Evolutionary conservation across 2,888 invertebrate species (phyloP).

Genomic region (Drosophila nr. medialis): DNA sequence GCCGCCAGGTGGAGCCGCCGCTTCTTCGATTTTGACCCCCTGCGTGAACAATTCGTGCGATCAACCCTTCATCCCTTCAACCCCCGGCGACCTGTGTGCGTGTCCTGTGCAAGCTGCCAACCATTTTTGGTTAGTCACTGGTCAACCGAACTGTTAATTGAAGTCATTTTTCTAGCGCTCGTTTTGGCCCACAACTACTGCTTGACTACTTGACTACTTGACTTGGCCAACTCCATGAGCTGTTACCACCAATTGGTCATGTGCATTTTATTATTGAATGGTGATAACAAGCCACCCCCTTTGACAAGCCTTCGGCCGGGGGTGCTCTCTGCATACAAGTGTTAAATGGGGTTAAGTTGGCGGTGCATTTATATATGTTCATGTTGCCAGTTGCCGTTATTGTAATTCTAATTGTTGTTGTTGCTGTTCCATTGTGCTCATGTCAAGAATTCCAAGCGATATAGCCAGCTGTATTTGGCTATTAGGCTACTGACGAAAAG

Average conservation of each 20-base stretch:
- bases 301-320: constrained; percentile 14
- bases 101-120: constrained; percentile 40
- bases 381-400: constrained; percentile 41
- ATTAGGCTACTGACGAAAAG: neutral
- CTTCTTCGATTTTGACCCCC: constrained; percentile 45
- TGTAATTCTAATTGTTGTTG: neutral
- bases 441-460: constrained; percentile 33
- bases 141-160: constrained; percentile 71
- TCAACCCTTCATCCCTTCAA: constrained; percentile 57
- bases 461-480: constrained; percentile 8
- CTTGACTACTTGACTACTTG: constrained; percentile 18
- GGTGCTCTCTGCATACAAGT: constrained; percentile 47
- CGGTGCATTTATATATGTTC: constrained; percentile 50
- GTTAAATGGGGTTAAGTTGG: constrained; percentile 76
- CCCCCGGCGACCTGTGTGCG: constrained; percentile 37
- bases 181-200: constrained; percentile 47
- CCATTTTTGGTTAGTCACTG: constrained; percentile 74
- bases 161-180: constrained; percentile 74
- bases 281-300: constrained; percentile 68
- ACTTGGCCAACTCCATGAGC: constrained; percentile 44
- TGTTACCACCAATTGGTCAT: constrained; percentile 64
- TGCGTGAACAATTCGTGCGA: constrained; percentile 11
- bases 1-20: constrained; percentile 56
- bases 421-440: constrained; percentile 11
- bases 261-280: constrained; percentile 75